Evolutionary conservation across 2,888 invertebrate species (phyloP).

Genomic region (Amblyjoppa proteus): DNA sequence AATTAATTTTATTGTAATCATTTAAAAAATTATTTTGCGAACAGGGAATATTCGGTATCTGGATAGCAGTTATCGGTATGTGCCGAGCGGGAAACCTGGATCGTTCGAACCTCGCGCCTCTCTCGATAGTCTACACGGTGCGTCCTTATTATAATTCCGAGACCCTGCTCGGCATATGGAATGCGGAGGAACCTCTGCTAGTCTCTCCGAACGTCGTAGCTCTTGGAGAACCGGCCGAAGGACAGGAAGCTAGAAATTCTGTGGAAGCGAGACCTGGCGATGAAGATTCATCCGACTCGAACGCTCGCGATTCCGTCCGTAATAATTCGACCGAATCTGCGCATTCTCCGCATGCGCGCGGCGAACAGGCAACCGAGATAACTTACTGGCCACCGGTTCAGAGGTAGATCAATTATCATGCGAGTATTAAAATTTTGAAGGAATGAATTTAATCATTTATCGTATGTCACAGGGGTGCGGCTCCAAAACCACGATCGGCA

Average conservation of each 20-base stretch:
- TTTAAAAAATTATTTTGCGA: slow-evolving; percentile 4
- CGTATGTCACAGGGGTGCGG: slow-evolving; percentile 46
- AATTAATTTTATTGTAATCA: not conserved
- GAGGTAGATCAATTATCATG: slow-evolving; percentile 34
- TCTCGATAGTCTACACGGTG: slow-evolving; percentile 71
- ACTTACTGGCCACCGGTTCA: slow-evolving; percentile 67
- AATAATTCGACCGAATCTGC: slow-evolving; percentile 47
- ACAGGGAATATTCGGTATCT: slow-evolving; percentile 62
- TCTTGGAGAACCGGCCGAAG: not conserved
- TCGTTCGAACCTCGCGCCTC: slow-evolving; percentile 67
- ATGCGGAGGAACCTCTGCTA: slow-evolving; percentile 60
- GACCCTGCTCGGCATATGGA: slow-evolving; percentile 67
- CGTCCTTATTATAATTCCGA: slow-evolving; percentile 73
- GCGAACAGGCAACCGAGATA: slow-evolving; percentile 55
- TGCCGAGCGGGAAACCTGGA: slow-evolving; percentile 62
- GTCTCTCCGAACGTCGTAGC: slow-evolving; percentile 21
- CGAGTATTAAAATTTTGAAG: not conserved
- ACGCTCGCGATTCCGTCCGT: slow-evolving; percentile 33
- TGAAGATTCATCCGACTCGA: slow-evolving; percentile 12
- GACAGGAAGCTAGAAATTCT: slow-evolving; percentile 8
- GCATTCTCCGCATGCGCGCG: slow-evolving; percentile 28
- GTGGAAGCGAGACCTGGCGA: not conserved
- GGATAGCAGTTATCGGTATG: slow-evolving; percentile 55
- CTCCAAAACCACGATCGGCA: slow-evolving; percentile 44
- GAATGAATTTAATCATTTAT: not conserved